Base-by-base conservation (phyloP, 2,113 vertebrate genomes). In the Trochalopteron elliotii region DNA sequence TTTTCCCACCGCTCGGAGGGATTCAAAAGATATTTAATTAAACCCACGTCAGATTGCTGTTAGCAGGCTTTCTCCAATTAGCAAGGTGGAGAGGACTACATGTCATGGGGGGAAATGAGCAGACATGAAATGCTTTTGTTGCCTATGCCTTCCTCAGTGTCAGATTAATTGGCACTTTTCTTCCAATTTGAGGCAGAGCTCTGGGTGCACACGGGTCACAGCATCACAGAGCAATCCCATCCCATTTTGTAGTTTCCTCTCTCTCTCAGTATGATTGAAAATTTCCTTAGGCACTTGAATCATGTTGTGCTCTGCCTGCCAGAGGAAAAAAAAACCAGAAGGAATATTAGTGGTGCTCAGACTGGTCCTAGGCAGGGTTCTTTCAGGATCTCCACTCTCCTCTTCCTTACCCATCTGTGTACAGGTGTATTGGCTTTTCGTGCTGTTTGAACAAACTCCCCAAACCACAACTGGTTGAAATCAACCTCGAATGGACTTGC, bases 21-120 rank as follows among this genome's bases (percentile, higher is more conserved):
- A 78, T 81, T 95, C 87, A 79, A 68, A 94, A 87, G 61, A 57
- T 89, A 93, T 94, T 93, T 91, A 96, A 97, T 96, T 92, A 93
- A 94, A 92, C 53, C 31, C 80, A 78, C 88, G 77, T 94, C 71
- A 89, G 76, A 94, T 78, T 90, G 68, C 71, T 80, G 81, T 92
- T 92, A 91, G 68, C 68, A 75, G 84, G 81, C 35, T 90, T 89
- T 88, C 91, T 94, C 77, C 91, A 92, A 60, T 96, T 95, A 97
- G 78, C 57, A 88, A 91, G 71, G 88, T 87, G 83, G 90, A 87
- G 93, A 87, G 35, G n/a, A 87, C 93, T 82, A 40, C 30, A 21
- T 72, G 74, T 69, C 84, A 81, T 25, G 53, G 33, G 63, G 79
- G 59, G 39, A 95, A 95, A 84, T 49, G 77, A 91, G 77, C 23